Conservation (phyloP, 2,888 invertebrate species). For the Eristalinus sepulchralis region DNA sequence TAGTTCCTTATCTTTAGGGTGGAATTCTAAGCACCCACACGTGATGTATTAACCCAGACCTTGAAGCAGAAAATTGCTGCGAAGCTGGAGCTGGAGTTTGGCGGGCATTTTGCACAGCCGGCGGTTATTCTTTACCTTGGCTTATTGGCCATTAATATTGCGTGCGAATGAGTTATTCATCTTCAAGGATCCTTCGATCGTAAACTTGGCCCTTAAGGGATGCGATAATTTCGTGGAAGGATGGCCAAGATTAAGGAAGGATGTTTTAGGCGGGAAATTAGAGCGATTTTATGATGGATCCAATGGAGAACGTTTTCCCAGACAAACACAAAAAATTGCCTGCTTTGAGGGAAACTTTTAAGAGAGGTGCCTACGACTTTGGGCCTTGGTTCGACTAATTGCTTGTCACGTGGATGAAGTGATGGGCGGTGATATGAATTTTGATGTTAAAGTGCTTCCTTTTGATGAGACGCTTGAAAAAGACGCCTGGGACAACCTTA, state of each 20-base stretch:
- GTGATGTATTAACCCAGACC: constrained; percentile 11
- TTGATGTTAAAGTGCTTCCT: no score
- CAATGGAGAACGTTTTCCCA: no score
- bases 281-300: not conserved
- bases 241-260: not conserved
- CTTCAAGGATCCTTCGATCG: constrained; percentile 3
- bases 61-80: not conserved
- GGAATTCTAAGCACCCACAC: constrained; percentile 11
- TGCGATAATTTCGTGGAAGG: not conserved
- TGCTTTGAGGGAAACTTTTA: no score
- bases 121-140: not conserved
- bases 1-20: constrained; percentile 3
- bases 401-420: not conserved
- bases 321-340: no score
- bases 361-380: no score
- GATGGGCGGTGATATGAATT: no score
- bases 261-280: not conserved
- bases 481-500: no score
- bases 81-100: no score
- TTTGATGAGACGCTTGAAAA: no score
- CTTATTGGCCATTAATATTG: constrained; percentile 21
- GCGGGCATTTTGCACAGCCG: not conserved
- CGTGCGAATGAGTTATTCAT: not conserved
- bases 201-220: not conserved
- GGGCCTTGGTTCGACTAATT: not conserved